Evolutionary conservation across 2,113 vertebrate genomes (phyloP).

Genomic region (Hemichromis elongatus): DNA sequence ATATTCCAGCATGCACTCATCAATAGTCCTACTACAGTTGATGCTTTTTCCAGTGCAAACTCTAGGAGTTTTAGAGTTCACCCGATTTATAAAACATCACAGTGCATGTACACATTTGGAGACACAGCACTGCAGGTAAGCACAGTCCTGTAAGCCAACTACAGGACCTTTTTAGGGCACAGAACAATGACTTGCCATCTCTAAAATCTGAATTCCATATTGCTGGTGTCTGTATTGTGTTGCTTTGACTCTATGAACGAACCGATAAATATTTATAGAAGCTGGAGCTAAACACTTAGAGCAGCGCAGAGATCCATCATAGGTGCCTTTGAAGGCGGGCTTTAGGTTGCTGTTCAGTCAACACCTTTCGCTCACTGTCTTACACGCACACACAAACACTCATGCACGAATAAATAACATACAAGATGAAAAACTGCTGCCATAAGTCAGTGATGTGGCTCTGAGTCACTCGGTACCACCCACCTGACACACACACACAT

Average conservation of each 20-base stretch:
- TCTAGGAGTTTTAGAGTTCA: not conserved
- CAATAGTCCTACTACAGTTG: not conserved
- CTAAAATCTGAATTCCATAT: conserved; percentile 33
- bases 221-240: not conserved
- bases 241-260: conserved; percentile 30
- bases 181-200: not conserved
- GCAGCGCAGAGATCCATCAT: conserved; percentile 45
- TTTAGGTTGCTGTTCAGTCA: conserved; percentile 53
- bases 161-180: conserved; percentile 51
- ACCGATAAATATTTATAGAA: conserved; percentile 65
- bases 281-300: conserved; percentile 45
- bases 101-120: not conserved
- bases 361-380: conserved; percentile 1
- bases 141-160: not conserved
- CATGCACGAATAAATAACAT: conserved; percentile 11
- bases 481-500: conserved; percentile 34
- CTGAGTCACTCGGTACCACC: conserved; percentile 63
- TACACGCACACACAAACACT: not conserved
- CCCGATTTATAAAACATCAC: not conserved
- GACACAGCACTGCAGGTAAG: not conserved
- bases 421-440: conserved; percentile 43
- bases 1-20: not conserved
- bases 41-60: not conserved
- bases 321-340: conserved; percentile 22
- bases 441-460: conserved; percentile 54